A percentile compares a stretch with the other conserved stretches of the same genome.
phyloP scores from a whole-genome alignment of 2,797 vertebrate species.

The Spondyliosoma cantharus region DNA sequence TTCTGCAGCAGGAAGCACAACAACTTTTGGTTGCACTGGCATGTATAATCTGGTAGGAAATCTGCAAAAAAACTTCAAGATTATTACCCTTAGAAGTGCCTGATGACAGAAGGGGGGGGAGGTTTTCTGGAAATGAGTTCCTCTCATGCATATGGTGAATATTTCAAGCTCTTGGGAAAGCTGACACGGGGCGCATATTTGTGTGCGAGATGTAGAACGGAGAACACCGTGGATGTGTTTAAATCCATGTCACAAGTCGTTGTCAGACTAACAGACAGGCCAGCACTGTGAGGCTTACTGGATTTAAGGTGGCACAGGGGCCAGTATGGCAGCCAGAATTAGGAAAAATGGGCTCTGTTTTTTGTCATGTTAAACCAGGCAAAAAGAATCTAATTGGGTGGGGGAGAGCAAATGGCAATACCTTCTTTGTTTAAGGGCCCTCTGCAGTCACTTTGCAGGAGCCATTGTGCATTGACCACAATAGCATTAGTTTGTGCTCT shows the following conservation, averaged over 20 bases:
- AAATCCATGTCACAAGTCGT: conserved; percentile 79
- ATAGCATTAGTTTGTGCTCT: conserved; percentile 89
- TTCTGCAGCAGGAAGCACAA: conserved; percentile 14
- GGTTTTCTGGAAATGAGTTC: conserved; percentile 69
- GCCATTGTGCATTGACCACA: conserved; percentile 88
- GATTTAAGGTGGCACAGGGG: conserved; percentile 74
- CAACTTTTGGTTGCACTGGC: conserved; percentile 7
- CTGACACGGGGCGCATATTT: conserved; percentile 69
- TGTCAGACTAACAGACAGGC: conserved; percentile 79
- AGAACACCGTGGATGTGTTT: conserved; percentile 81
- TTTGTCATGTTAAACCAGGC: conserved; percentile 86
- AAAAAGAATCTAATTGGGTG: conserved; percentile 86
- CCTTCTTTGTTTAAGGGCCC: conserved; percentile 87
- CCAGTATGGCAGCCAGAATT: conserved; percentile 77
- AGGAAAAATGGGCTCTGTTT: conserved; percentile 80
- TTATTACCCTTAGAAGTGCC: conserved; percentile 7
- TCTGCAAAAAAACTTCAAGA: neutral
- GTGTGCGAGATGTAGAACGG: conserved; percentile 66
- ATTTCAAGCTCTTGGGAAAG: conserved; percentile 78
- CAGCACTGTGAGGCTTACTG: conserved; percentile 74
- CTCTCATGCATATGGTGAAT: conserved; percentile 79
- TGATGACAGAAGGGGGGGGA: conserved; percentile 30
- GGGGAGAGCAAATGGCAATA: conserved; percentile 78
- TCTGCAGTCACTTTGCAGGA: conserved; percentile 88
- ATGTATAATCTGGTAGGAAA: conserved; percentile 22